Conservation (phyloP, 2,797 vertebrate genomes). For the Neolamprologus multifasciatus region DNA sequence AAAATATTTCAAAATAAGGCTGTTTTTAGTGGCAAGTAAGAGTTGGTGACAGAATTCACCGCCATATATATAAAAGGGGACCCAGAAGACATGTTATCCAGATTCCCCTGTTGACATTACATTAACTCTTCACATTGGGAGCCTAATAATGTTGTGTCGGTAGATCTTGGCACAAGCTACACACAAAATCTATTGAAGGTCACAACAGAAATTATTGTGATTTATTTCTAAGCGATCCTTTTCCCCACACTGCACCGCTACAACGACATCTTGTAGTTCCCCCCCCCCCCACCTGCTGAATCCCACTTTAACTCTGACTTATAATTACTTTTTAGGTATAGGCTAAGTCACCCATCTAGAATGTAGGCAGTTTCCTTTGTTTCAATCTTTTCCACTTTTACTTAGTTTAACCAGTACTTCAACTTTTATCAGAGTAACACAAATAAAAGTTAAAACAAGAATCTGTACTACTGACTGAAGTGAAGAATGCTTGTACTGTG, state of each 20-base stretch:
- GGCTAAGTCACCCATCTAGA: background rate
- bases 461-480: background rate
- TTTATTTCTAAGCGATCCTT: accelerated
- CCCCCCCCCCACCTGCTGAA: background rate
- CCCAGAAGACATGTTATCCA: background rate
- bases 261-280: background rate
- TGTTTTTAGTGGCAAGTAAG: background rate
- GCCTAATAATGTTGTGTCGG: background rate
- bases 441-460: background rate
- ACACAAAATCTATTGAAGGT: background rate
- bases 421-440: background rate
- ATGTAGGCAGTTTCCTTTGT: background rate
- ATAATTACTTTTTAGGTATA: background rate
- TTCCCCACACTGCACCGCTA: background rate
- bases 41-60: background rate
- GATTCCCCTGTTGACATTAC: background rate
- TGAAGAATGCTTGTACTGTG: background rate
- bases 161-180: background rate
- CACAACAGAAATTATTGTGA: background rate
- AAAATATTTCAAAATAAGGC: background rate
- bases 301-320: background rate
- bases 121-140: background rate
- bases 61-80: background rate
- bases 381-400: background rate
- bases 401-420: background rate